These are phyloP conservation scores for Octonoba sinensis DNA, from an alignment of 2,888 invertebrate genomes.

Conservation along the genomic window DNA sequence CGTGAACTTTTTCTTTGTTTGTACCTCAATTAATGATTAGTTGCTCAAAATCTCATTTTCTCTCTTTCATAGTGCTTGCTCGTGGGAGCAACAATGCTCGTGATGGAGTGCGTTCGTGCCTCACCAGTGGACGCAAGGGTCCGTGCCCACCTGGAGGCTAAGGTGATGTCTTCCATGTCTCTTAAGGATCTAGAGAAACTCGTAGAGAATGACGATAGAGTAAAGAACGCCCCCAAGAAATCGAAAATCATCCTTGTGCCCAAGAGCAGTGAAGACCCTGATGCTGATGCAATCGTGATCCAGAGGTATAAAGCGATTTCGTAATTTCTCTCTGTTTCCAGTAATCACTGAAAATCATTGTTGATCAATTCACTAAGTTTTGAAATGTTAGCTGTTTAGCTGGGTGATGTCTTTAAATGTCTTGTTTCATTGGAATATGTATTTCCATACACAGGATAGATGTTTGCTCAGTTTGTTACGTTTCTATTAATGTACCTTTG, in stretches of 20 bases:
- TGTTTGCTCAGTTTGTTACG: too few species aligned
- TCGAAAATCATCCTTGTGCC: constrained; percentile 34
- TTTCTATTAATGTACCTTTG: too few species aligned
- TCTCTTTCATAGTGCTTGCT: constrained; percentile 27
- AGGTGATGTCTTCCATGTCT: constrained; percentile 42
- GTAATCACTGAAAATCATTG: too few species aligned
- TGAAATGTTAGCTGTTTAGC: too few species aligned
- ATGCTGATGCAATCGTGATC: constrained; percentile 40
- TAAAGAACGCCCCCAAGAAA: constrained; percentile 26
- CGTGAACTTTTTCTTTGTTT: too few species aligned
- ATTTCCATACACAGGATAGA: too few species aligned
- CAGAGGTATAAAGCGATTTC: constrained; percentile 2
- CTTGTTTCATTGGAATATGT: too few species aligned
- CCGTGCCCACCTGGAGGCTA: constrained; percentile 38
- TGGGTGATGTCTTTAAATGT: too few species aligned
- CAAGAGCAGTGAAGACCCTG: constrained; percentile 6
- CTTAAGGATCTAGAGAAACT: constrained; percentile 41
- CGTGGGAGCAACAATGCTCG: constrained; percentile 14
- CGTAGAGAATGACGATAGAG: constrained; percentile 52
- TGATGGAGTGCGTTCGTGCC: constrained; percentile 11
- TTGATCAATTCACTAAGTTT: too few species aligned
- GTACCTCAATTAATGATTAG: too few species aligned
- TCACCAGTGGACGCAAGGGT: constrained; percentile 25
- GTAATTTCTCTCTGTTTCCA: too few species aligned
- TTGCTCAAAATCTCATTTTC: not conserved